These are phyloP conservation scores for Oxystoma pomonae DNA, from an alignment of 2,888 invertebrate species.

Conservation along the genomic window DNA sequence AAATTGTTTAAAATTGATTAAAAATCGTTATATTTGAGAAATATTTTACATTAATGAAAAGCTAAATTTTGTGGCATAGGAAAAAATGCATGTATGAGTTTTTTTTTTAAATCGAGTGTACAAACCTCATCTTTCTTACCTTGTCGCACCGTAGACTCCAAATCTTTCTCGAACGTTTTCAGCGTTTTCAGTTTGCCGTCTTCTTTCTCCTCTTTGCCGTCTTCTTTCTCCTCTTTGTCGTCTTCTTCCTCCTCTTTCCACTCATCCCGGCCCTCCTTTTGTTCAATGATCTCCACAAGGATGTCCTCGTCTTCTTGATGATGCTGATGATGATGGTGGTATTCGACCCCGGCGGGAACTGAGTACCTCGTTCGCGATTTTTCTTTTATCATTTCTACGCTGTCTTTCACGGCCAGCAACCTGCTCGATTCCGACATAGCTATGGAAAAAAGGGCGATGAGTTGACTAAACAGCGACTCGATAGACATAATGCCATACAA, in stretches of 20 bases:
- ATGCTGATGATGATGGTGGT: not conserved
- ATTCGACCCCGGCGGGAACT: not conserved
- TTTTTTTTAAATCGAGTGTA: too few relatives aligned
- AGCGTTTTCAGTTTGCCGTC: conserved; percentile 2
- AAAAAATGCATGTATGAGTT: too few relatives aligned
- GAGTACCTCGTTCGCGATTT: conserved; percentile 4
- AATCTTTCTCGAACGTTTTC: not conserved
- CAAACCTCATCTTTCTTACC: too few relatives aligned
- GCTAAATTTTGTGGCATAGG: too few relatives aligned
- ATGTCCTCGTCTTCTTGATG: not conserved
- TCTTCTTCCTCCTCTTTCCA: not conserved
- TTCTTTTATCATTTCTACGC: not conserved
- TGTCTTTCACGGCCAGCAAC: not conserved
- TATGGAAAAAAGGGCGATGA: too few relatives aligned
- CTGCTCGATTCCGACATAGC: too few relatives aligned
- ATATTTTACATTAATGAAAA: too few relatives aligned
- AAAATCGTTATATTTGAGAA: too few relatives aligned
- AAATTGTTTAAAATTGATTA: too few relatives aligned
- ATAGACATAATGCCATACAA: too few relatives aligned
- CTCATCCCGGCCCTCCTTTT: not conserved
- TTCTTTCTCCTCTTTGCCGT: not conserved
- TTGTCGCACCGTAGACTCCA: too few relatives aligned
- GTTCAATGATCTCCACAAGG: not conserved
- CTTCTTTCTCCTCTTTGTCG: not conserved
- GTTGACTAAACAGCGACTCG: too few relatives aligned